Percentiles rank a stretch among this genome's conserved stretches.
These are phyloP conservation scores for Chrysogorgia sp. DNA, from an alignment of 92 coral and sea anemone genomes.

Conservation along the genomic window DNA sequence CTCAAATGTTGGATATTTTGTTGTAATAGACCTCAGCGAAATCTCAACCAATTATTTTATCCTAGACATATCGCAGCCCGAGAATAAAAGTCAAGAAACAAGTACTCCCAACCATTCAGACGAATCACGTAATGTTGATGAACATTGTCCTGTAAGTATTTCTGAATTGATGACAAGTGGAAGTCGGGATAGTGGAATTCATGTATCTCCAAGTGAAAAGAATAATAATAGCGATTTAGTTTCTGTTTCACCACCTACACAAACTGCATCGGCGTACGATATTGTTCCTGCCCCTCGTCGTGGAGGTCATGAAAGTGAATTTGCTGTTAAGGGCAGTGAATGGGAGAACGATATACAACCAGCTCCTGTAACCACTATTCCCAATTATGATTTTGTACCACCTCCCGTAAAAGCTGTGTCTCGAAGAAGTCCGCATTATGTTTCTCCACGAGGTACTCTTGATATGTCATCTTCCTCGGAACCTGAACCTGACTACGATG, in stretches of 20 bases:
- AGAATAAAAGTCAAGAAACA: no score
- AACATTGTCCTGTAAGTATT: neutral
- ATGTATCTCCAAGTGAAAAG: neutral
- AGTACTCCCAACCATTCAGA: neutral
- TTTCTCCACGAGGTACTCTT: conserved; percentile 3
- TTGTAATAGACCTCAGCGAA: no score
- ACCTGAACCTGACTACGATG: neutral
- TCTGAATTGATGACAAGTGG: neutral
- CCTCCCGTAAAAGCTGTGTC: no score
- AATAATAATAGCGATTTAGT: neutral
- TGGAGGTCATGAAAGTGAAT: conserved; percentile 41
- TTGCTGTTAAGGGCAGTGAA: conserved; percentile 59
- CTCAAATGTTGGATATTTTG: no score
- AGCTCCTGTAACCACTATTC: neutral
- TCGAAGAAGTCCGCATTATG: neutral
- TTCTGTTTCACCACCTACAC: neutral
- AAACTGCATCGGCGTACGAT: conserved; percentile 39
- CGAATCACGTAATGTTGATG: neutral
- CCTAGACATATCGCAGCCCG: no score
- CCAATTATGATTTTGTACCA: conserved; percentile 22
- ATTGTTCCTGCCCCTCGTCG: conserved; percentile 55
- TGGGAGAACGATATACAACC: conserved; percentile 57
- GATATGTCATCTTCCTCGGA: conserved; percentile 28
- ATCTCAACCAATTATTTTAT: no score
- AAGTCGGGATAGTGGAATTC: conserved; percentile 1